Conservation (phyloP, 2,113 vertebrate species). For the Bettongia penicillata region DNA sequence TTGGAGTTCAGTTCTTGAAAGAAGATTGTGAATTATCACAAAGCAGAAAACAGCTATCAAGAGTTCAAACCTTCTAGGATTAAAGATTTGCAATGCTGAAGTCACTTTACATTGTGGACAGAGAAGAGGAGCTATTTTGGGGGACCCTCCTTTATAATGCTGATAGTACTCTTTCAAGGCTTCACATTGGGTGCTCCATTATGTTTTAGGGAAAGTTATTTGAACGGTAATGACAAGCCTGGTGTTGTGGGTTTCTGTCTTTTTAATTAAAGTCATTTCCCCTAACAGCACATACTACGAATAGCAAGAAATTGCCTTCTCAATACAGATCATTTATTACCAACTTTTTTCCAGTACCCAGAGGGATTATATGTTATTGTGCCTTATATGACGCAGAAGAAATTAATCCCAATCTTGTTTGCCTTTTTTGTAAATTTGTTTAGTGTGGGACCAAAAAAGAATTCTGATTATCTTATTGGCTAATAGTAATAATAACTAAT, state of each 20-base stretch:
- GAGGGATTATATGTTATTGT: background rate
- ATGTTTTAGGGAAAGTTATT: background rate
- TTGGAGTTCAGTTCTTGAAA: background rate
- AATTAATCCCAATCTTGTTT: background rate
- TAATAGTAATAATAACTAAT: no score
- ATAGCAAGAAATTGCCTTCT: background rate
- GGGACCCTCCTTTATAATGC: background rate
- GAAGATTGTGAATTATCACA: background rate
- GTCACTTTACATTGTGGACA: background rate
- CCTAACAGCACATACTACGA: background rate
- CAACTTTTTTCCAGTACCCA: background rate
- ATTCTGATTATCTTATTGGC: background rate
- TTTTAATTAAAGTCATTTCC: background rate
- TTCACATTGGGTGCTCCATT: background rate
- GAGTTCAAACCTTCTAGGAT: background rate
- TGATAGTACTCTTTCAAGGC: background rate
- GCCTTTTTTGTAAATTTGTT: background rate
- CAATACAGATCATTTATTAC: background rate
- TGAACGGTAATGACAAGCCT: background rate
- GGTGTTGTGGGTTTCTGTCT: background rate
- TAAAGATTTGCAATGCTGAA: background rate
- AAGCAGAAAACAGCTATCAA: background rate
- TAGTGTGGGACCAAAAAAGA: background rate
- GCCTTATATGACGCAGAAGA: background rate
- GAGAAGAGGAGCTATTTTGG: background rate